phyloP scores from a whole-genome alignment of 2,888 invertebrate genomes.

The Acanthosepion esculentum region DNA sequence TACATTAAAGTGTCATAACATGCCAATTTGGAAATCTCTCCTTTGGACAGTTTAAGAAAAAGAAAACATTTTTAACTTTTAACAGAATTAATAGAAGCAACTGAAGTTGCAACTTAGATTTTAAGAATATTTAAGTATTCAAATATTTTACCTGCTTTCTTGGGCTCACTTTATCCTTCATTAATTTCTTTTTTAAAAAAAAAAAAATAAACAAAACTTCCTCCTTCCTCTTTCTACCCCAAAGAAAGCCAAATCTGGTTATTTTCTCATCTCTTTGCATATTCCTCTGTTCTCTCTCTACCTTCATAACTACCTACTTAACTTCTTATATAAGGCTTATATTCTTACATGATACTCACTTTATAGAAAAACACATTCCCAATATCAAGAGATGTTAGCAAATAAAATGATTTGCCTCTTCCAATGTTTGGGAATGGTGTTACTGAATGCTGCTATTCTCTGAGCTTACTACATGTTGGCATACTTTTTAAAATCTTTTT shows the following conservation, averaged over 20 bases:
- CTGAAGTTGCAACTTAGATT: too few relatives aligned
- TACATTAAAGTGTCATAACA: too few relatives aligned
- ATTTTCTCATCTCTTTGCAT: background rate
- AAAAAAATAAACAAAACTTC: too few relatives aligned
- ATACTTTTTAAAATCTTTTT: background rate
- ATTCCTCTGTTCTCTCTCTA: background rate
- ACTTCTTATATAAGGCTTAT: background rate
- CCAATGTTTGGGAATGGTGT: background rate
- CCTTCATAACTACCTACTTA: background rate
- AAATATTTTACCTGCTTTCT: too few relatives aligned
- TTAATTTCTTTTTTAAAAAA: too few relatives aligned
- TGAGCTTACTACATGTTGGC: background rate
- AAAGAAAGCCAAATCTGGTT: background rate
- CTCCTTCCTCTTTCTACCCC: too few relatives aligned
- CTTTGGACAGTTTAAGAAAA: too few relatives aligned
- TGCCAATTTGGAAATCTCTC: too few relatives aligned
- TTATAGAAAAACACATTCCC: conserved; percentile 1
- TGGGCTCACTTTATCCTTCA: too few relatives aligned
- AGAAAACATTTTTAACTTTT: too few relatives aligned
- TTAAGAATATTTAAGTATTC: too few relatives aligned
- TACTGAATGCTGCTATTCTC: background rate
- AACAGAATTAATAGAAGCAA: too few relatives aligned
- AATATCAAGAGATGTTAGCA: background rate
- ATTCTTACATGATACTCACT: background rate
- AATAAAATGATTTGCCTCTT: background rate